These are phyloP conservation scores for Tetanocera ferruginea DNA, from an alignment of 2,888 invertebrate species.

Conservation along the genomic window DNA sequence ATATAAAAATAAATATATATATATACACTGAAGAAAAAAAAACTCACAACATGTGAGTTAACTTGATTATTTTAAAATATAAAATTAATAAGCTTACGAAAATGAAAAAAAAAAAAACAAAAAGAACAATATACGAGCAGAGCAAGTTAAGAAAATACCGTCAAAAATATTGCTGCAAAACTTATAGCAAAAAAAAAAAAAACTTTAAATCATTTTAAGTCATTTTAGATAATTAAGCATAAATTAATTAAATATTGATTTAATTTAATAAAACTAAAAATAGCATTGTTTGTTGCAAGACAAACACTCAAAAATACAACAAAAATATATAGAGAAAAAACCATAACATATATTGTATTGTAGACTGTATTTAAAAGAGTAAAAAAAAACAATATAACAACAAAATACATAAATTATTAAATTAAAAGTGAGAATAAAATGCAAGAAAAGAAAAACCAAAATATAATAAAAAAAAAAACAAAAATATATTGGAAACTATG, in stretches of 20 bases:
- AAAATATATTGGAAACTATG: conserved; percentile 34
- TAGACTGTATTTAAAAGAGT: conserved; percentile 30
- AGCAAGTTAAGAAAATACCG: too few species aligned
- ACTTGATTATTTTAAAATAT: too few species aligned
- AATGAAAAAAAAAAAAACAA: background rate
- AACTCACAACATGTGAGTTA: background rate
- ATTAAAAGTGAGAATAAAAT: background rate
- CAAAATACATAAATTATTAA: background rate
- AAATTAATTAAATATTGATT: background rate
- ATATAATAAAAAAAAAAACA: background rate
- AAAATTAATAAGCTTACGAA: background rate
- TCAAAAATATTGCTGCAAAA: too few species aligned
- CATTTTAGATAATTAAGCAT: background rate
- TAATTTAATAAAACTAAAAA: background rate
- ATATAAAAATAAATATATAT: background rate
- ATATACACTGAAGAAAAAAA: background rate
- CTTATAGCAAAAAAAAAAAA: too few species aligned
- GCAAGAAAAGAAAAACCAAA: conserved; percentile 1
- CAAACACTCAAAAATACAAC: background rate
- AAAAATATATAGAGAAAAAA: background rate
- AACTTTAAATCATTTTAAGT: background rate
- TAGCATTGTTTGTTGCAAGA: background rate
- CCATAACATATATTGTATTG: background rate
- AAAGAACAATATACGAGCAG: background rate
- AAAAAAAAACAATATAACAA: background rate